Conservation (phyloP, 2,113 vertebrate species). For the Etheostoma cragini region DNA sequence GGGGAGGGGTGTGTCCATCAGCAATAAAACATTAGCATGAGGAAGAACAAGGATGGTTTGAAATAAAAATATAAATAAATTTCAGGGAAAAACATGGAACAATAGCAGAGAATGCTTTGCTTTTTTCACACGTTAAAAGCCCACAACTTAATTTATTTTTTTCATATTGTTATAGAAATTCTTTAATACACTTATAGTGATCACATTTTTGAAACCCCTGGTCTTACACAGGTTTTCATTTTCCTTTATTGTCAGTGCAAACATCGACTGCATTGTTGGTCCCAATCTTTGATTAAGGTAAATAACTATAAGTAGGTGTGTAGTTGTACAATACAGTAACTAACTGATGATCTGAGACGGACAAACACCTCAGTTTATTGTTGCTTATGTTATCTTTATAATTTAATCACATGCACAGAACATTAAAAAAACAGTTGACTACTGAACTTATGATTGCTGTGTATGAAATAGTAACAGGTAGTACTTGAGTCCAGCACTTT, state of each 20-base stretch:
- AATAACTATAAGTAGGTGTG: background rate
- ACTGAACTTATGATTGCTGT: background rate
- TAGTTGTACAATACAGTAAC: background rate
- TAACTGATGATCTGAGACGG: background rate
- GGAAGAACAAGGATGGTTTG: slow-evolving; percentile 10
- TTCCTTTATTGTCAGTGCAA: background rate
- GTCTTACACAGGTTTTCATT: no score
- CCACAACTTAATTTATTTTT: background rate
- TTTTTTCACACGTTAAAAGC: background rate
- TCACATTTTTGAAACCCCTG: no score
- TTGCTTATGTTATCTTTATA: background rate
- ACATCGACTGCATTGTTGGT: background rate
- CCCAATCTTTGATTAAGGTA: background rate
- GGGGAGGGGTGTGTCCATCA: slow-evolving; percentile 10
- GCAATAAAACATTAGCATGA: slow-evolving; percentile 18
- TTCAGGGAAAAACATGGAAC: background rate
- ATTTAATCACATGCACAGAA: background rate
- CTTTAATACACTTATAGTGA: background rate
- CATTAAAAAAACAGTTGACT: background rate
- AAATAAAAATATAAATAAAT: background rate
- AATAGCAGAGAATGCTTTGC: slow-evolving; percentile 1
- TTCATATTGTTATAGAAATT: background rate
- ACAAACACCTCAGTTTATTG: background rate
- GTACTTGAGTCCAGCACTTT: background rate
- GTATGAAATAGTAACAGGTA: background rate